A percentile compares a stretch with the other conserved stretches of the same genome.
phyloP scores from a whole-genome alignment of 2,113 vertebrate genomes.

The Nibea coibor region DNA sequence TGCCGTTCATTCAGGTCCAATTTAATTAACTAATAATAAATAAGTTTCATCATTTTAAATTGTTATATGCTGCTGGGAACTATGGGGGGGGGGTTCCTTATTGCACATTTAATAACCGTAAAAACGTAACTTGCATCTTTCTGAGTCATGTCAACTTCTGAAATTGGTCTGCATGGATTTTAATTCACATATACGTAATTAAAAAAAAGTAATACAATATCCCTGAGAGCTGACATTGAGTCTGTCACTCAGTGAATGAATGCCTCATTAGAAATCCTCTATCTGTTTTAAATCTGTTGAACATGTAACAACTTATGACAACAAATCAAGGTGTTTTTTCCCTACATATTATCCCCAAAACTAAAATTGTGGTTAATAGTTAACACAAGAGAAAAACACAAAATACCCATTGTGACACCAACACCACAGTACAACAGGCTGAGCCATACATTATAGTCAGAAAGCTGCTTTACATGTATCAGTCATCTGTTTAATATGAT shows the following conservation, averaged over 20 bases:
- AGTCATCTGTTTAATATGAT: not conserved
- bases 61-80: not conserved
- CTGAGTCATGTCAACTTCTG: not conserved
- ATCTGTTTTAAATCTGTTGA: not conserved
- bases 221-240: not conserved
- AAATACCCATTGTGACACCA: not conserved
- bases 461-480: not conserved
- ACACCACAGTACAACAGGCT: not conserved
- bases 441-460: not conserved
- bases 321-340: not conserved
- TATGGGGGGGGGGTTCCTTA: not conserved
- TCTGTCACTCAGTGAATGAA: not conserved
- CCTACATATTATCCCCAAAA: not conserved
- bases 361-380: not conserved
- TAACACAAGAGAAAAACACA: not conserved
- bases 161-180: not conserved
- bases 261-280: not conserved
- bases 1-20: not conserved
- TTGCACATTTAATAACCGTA: not conserved
- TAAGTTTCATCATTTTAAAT: not conserved
- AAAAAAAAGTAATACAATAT: not conserved
- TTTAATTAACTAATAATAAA: not conserved
- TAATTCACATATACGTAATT: not conserved
- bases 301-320: not conserved
- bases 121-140: not conserved